Percentiles rank a stretch among this genome's conserved stretches.
Evolutionary conservation across 2,888 invertebrate species (phyloP).

Genomic region (Sarcophaga carnaria): DNA sequence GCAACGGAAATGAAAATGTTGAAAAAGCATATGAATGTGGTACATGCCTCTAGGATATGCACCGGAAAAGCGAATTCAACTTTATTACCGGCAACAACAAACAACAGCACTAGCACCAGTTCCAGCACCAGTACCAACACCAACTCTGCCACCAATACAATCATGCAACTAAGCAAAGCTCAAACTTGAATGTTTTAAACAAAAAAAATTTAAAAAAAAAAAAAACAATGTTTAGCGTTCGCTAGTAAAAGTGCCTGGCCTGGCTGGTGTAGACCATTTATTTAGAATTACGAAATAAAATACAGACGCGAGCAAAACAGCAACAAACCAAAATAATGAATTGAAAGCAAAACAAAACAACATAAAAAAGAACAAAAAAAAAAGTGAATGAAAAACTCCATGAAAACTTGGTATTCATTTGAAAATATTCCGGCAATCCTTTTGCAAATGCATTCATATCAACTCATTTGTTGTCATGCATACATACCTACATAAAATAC

Average conservation of each 20-base stretch:
- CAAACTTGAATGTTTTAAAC: constrained; percentile 42
- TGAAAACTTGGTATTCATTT: background rate
- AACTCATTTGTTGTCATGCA: constrained; percentile 16
- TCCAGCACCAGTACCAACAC: background rate
- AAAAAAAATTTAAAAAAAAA: background rate
- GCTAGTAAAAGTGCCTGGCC: constrained; percentile 11
- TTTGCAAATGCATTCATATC: constrained; percentile 39
- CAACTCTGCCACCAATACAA: too few relatives aligned
- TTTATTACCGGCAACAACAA: constrained; percentile 67
- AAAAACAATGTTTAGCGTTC: constrained; percentile 30
- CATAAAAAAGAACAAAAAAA: background rate
- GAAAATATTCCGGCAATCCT: constrained; percentile 24
- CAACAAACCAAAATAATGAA: constrained; percentile 12
- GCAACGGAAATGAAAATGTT: constrained; percentile 62
- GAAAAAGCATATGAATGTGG: constrained; percentile 60
- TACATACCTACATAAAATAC: background rate
- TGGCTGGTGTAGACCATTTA: background rate
- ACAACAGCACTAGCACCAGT: constrained; percentile 1
- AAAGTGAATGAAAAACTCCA: background rate
- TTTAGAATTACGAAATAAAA: constrained; percentile 32
- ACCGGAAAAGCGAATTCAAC: constrained; percentile 70
- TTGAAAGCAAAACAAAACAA: constrained; percentile 26
- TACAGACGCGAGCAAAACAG: background rate
- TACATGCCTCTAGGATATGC: constrained; percentile 66
- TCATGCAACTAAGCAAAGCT: constrained; percentile 52